Evolutionary conservation across 2,113 vertebrate species (phyloP).

Genomic region (Chunga burmeisteri): DNA sequence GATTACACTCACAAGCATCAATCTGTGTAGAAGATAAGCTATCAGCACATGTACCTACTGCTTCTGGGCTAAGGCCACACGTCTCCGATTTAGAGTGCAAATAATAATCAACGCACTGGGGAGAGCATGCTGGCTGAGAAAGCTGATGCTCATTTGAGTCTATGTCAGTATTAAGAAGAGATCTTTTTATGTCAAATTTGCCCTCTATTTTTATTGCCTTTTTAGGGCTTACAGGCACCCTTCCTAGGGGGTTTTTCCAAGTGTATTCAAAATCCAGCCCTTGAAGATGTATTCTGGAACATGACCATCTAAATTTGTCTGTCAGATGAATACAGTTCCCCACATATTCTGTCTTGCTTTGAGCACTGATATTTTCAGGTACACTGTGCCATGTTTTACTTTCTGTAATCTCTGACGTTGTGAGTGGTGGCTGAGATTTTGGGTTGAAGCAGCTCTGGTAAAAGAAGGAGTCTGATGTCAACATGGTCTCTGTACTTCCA

Average conservation of each 20-base stretch:
- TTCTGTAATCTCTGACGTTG: neutral
- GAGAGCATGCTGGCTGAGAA: neutral
- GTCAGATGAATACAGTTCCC: neutral
- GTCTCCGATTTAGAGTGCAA: neutral
- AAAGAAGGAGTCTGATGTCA: neutral
- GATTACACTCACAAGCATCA: neutral
- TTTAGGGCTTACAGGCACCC: neutral
- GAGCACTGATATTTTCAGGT: conserved; percentile 59
- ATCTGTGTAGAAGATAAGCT: neutral
- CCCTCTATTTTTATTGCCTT: neutral
- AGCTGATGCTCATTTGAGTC: neutral
- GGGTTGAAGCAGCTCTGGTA: neutral
- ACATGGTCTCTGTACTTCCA: neutral
- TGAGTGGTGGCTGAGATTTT: neutral
- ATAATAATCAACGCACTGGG: neutral
- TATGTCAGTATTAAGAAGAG: neutral
- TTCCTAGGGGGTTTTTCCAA: neutral
- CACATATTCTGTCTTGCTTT: neutral
- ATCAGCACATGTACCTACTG: neutral
- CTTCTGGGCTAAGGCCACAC: neutral
- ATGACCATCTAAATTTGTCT: conserved; percentile 44
- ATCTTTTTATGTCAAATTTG: neutral
- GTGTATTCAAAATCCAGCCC: conserved; percentile 5
- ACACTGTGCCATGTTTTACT: conserved; percentile 49
- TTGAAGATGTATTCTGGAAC: conserved; percentile 49